Base-by-base conservation (phyloP, 2,797 vertebrate genomes). In the Apodemus agrarius region DNA sequence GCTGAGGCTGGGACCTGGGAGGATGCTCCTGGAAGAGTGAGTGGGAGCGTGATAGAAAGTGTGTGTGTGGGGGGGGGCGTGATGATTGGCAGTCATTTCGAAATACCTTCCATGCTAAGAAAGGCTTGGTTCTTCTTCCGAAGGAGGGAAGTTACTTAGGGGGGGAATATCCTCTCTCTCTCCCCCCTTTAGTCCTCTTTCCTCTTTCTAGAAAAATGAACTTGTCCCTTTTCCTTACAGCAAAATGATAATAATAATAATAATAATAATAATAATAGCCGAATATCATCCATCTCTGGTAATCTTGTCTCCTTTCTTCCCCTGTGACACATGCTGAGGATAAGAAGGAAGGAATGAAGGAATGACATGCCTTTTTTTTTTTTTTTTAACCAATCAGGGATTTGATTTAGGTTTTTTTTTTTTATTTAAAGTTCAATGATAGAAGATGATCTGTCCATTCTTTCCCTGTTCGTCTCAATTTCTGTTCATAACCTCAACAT, bases 101-200 rank as follows among this genome's bases (percentile, higher is more conserved):
- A 83, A 83, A 86, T 86, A 80, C 79, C 89, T 88, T 96, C 81
- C 24, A 80, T 86, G 19, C 21, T 89, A 95, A 72, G 13, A 40
- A 96, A 80, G 84, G 80, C 1, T 54, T 40, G 67, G 29, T 89
- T 29, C 10, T n/a, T 90, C 93, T 76, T 86, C 37, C 76, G 49
- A 46, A 81, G 57, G 26, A 46, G 13, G 24, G 43, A 17, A 76
- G 13, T 46, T 46, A 76, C 13, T 16, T 46, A 76, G 75, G 46
- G 40, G 40, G 24, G 14, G 46, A 26, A 57, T 31, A 26, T 3
- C 11, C 24, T 52, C 52, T 72, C 14, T 31, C 21, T 34, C n/a
- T n/a, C 14, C 10, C 8, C 31, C 52, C 11, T 34, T n/a, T 11
- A n/a, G 1, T 34, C 16, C 10, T 40, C 14, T 29, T 79, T 17